These are phyloP conservation scores for Drosophila paranaensis DNA, from an alignment of 2,888 invertebrate species.

Conservation along the genomic window DNA sequence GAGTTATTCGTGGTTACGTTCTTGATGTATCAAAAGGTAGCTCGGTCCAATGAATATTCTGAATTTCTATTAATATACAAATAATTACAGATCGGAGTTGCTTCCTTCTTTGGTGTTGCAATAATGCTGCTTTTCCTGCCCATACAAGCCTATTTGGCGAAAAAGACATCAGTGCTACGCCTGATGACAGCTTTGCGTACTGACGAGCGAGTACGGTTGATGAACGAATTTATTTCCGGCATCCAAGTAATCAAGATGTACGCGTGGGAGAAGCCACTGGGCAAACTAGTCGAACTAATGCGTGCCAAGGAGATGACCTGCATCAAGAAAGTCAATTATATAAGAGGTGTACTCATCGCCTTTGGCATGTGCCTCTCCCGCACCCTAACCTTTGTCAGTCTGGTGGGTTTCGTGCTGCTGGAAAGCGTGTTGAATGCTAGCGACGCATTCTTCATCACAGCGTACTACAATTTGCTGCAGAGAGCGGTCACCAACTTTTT, in stretches of 20 bases:
- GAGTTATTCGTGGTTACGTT: slow-evolving; percentile 92
- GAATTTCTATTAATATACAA: neutral
- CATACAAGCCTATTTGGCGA: slow-evolving; percentile 91
- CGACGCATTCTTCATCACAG: slow-evolving; percentile 93
- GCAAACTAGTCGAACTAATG: slow-evolving; percentile 88
- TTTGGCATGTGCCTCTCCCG: slow-evolving; percentile 95
- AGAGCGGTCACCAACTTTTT: slow-evolving; percentile 95
- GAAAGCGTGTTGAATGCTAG: slow-evolving; percentile 91
- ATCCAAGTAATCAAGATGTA: slow-evolving; percentile 98
- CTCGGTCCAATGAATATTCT: neutral
- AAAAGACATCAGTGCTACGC: slow-evolving; percentile 87
- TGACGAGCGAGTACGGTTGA: slow-evolving; percentile 94
- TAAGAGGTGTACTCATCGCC: slow-evolving; percentile 90
- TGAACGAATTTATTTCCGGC: slow-evolving; percentile 95
- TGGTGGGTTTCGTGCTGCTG: slow-evolving; percentile 90
- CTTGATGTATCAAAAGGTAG: slow-evolving; percentile 89
- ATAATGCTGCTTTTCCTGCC: slow-evolving; percentile 89
- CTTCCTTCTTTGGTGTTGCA: slow-evolving; percentile 86
- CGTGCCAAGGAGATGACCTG: slow-evolving; percentile 87
- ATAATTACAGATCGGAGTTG: slow-evolving; percentile 85
- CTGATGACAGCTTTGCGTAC: slow-evolving; percentile 92
- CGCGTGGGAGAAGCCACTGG: slow-evolving; percentile 96
- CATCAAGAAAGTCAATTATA: slow-evolving; percentile 90
- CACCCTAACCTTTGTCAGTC: slow-evolving; percentile 92
- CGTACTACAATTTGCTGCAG: slow-evolving; percentile 93